Evolutionary conservation across 2,888 invertebrate genomes (phyloP).

Genomic region (Tetragonisca angustula): DNA sequence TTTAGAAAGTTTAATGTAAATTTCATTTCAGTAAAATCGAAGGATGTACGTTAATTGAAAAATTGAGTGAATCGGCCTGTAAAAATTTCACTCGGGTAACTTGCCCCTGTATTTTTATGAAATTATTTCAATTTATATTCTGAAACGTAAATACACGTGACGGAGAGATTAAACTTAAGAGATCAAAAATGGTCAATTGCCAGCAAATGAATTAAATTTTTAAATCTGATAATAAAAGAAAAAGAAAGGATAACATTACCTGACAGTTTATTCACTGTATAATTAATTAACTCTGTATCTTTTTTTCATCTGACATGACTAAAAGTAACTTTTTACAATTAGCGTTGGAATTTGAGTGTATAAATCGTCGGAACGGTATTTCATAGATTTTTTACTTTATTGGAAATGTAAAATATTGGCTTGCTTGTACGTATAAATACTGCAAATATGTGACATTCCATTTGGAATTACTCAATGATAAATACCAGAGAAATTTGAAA

Average conservation of each 20-base stretch:
- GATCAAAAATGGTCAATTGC: too few relatives aligned
- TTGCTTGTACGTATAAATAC: not conserved
- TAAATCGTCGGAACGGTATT: not conserved
- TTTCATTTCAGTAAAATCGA: too few relatives aligned
- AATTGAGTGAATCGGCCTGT: too few relatives aligned
- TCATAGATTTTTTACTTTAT: not conserved
- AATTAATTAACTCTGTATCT: not conserved
- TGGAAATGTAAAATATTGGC: not conserved
- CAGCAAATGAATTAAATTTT: not conserved
- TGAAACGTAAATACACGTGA: too few relatives aligned
- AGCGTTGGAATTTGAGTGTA: not conserved
- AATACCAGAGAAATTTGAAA: not conserved
- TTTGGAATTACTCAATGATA: not conserved
- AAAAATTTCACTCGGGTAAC: too few relatives aligned
- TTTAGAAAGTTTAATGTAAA: too few relatives aligned
- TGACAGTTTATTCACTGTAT: not conserved
- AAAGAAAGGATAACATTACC: not conserved
- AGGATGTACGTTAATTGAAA: too few relatives aligned
- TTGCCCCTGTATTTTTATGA: too few relatives aligned
- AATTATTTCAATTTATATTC: too few relatives aligned
- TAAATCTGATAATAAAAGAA: not conserved
- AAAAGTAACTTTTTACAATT: not conserved
- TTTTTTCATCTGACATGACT: not conserved
- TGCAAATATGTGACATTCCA: not conserved
- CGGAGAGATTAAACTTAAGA: too few relatives aligned